phyloP scores from a whole-genome alignment of 2,113 vertebrate genomes.

The Zapus hudsonius region DNA sequence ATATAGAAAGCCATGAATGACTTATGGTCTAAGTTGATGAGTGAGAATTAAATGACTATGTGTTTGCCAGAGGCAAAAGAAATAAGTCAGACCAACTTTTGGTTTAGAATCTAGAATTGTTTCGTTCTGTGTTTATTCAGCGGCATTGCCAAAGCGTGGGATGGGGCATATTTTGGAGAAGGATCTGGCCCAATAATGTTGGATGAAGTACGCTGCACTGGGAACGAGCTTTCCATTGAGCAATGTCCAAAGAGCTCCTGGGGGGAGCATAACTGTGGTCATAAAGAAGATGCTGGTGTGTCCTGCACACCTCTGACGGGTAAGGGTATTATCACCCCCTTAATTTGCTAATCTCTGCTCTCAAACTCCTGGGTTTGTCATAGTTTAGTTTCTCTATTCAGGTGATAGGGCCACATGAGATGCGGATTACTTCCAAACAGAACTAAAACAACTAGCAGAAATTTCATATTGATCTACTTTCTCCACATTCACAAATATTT shows the following conservation, averaged over 20 bases:
- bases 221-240: slow-evolving; percentile 96
- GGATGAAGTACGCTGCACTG: slow-evolving; percentile 96
- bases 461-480: neutral
- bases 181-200: slow-evolving; percentile 90
- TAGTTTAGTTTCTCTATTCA: neutral
- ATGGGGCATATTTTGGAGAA: slow-evolving; percentile 92
- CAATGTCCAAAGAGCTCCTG: slow-evolving; percentile 93
- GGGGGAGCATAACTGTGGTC: slow-evolving; percentile 96
- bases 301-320: slow-evolving; percentile 93
- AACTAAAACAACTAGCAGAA: neutral
- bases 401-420: neutral
- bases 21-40: neutral
- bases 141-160: slow-evolving; percentile 93
- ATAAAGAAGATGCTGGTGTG: slow-evolving; percentile 96
- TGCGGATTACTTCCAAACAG: neutral
- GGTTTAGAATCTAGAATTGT: neutral
- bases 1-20: neutral
- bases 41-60: neutral
- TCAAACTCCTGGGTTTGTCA: too few species aligned
- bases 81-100: neutral
- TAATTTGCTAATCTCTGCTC: neutral
- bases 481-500: neutral
- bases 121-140: slow-evolving; percentile 79
- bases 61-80: neutral
- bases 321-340: slow-evolving; percentile 70